A percentile compares a stretch with the other conserved stretches of the same genome.
Conservation (phyloP, 2,797 vertebrate genomes). For the Cottoperca gobio region DNA sequence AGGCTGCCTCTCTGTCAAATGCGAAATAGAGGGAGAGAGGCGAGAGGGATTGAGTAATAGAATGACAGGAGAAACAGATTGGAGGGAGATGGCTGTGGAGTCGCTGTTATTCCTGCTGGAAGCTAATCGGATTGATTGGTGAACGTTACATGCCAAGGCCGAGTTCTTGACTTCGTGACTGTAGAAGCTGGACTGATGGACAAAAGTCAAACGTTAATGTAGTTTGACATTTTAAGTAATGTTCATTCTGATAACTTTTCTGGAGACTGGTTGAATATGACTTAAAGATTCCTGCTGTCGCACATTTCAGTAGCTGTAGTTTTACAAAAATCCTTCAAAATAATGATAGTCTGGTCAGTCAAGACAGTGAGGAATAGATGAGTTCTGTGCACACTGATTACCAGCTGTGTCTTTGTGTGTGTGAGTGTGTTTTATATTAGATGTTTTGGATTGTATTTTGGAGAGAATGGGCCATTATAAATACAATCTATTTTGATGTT, state of each 20-base stretch:
- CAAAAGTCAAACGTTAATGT: constrained; percentile 25
- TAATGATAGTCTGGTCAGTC: constrained; percentile 42
- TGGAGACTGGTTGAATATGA: constrained; percentile 8
- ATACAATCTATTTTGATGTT: constrained; percentile 44
- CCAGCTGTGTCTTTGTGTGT: constrained; percentile 18
- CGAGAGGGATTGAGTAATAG: constrained; percentile 23
- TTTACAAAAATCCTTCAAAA: constrained; percentile 11
- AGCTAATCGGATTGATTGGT: constrained; percentile 16
- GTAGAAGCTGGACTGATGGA: constrained; percentile 16
- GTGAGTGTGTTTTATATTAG: constrained; percentile 11
- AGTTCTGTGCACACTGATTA: constrained; percentile 50
- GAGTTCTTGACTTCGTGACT: constrained; percentile 10
- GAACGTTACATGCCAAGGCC: constrained; percentile 18
- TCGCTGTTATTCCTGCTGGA: constrained; percentile 23
- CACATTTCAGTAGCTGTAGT: constrained; percentile 30
- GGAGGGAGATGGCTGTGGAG: constrained; percentile 44
- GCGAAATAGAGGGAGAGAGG: constrained; percentile 41
- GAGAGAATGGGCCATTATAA: constrained; percentile 34
- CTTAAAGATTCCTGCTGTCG: constrained; percentile 8
- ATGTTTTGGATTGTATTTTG: constrained; percentile 31
- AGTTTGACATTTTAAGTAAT: constrained; percentile 16
- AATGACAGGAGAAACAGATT: constrained; percentile 68
- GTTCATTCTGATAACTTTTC: constrained; percentile 20
- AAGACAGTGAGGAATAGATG: constrained; percentile 54
- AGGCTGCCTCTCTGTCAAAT: constrained; percentile 71